Evolutionary conservation across 2,113 vertebrate genomes (phyloP), one percentile per base, ranked within the genome.

Genomic region (Arvicanthis niloticus): DNA sequence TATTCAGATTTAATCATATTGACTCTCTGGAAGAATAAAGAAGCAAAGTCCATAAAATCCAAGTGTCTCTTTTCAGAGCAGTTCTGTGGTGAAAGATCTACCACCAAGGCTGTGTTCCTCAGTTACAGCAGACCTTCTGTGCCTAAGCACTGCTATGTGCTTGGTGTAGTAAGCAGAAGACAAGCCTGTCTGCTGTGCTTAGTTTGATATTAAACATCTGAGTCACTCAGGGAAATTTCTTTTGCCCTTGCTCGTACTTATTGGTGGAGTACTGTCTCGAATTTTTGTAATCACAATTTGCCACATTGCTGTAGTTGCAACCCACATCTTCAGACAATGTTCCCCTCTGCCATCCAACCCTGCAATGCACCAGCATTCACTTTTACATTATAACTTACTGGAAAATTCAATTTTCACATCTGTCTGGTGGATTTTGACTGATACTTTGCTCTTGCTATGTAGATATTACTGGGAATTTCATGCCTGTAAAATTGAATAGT

Each of bases 391-490:
- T 93, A 92, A 96, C 88, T 81, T 96, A 94, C 73, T 96, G 97
- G 94, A 98, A 98, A 97, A 98, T 97, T 94, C 94, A 97, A 97
- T 98, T 98, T 97, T 96, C 97, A 98, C 96, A 97, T 97, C 96
- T 97, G 96, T 97, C 97, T 95, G 73, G n/a, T 95, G 82, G 92
- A 72, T 95, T 96, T 94, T 96, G 97, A 98, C 96, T 94, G 96
- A 98, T 97, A 91, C 13, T 96, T 91, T 96, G 68, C 91, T 96
- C 88, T 95, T 81, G 65, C 56, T 91, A 21, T 48, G 24, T 91
- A 17, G 21, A 94, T 87, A 93, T 96, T 92, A 91, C 94, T 85
- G 92, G 89, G 77, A 97, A 97, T 96, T 95, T 95, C 87, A 93
- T 56, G 96, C 94, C 95, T 98, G 86, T 91, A 94, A 97, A 96